Conservation (phyloP, 2,113 vertebrate genomes). For the Isurus oxyrinchus region DNA sequence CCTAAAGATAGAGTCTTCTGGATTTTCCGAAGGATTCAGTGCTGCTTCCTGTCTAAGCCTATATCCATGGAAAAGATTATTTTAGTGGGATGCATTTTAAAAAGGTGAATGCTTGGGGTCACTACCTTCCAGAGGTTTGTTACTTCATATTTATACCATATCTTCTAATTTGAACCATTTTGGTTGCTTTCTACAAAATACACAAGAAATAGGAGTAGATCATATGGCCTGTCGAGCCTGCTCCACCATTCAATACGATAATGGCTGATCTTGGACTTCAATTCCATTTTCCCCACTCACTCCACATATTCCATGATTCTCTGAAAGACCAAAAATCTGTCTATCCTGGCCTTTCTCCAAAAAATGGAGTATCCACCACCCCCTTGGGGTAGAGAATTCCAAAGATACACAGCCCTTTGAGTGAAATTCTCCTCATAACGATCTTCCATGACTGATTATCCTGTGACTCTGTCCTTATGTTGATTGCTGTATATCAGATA, state of each 20-base stretch:
- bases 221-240: not conserved
- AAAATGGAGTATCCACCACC: not conserved
- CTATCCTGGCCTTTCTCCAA: not conserved
- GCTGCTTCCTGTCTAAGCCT: not conserved
- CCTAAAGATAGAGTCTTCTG: not conserved
- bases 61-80: too few species aligned
- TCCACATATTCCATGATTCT: not conserved
- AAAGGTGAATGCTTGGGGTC: not conserved
- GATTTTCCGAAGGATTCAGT: too few species aligned
- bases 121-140: not conserved
- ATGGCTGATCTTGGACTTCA: not conserved
- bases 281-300: too few species aligned
- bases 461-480: not conserved
- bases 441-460: not conserved
- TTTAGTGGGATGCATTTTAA: not conserved
- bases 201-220: not conserved
- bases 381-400: too few species aligned
- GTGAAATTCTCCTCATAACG: not conserved
- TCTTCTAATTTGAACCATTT: not conserved
- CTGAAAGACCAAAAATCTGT: not conserved
- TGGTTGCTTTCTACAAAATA: not conserved
- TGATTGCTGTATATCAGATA: not conserved
- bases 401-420: not conserved
- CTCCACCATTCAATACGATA: not conserved
- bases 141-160: not conserved